Conservation (phyloP, 2,113 vertebrate genomes). For the Brienomyrus brachyistius region DNA sequence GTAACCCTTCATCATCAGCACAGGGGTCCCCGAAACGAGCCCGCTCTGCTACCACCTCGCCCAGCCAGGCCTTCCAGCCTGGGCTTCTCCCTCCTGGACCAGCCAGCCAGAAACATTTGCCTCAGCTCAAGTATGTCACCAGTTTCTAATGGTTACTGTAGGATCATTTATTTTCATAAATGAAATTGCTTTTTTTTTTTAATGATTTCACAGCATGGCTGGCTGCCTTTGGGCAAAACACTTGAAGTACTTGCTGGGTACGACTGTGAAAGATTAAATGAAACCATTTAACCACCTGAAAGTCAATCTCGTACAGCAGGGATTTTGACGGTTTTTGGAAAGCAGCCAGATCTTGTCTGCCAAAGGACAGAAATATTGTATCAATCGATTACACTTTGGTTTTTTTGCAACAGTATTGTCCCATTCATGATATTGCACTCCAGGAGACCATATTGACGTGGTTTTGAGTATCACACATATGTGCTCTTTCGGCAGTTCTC, state of each 20-base stretch:
- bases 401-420: background rate
- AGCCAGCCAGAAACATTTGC: slow-evolving; percentile 65
- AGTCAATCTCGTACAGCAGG: background rate
- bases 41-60: slow-evolving; percentile 75
- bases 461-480: background rate
- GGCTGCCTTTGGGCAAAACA: background rate
- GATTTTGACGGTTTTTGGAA: background rate
- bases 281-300: background rate
- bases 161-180: background rate
- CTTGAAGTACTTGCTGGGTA: background rate
- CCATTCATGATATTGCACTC: background rate
- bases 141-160: background rate
- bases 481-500: background rate
- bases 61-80: slow-evolving; percentile 78
- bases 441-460: background rate
- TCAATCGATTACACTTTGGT: background rate
- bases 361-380: background rate
- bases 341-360: background rate
- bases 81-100: slow-evolving; percentile 59
- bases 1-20: slow-evolving; percentile 78
- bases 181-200: background rate
- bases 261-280: background rate
- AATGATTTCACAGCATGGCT: background rate
- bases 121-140: slow-evolving; percentile 77
- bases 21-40: slow-evolving; percentile 86